These are phyloP conservation scores for Jordanella pulchra DNA, from an alignment of 2,797 vertebrate genomes.

Conservation along the genomic window DNA sequence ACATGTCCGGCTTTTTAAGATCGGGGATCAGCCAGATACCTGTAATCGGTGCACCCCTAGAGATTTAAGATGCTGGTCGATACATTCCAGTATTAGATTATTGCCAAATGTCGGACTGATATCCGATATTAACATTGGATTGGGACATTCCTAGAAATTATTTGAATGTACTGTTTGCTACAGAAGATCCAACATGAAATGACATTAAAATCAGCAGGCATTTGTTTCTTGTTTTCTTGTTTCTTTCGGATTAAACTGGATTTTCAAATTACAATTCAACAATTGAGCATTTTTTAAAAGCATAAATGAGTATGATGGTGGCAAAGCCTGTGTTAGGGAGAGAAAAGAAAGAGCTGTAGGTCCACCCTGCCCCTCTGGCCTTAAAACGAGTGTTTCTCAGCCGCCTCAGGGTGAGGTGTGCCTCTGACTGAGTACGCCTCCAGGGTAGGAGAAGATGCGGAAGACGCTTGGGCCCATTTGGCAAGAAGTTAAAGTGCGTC, in stretches of 20 bases:
- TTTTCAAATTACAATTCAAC: not conserved
- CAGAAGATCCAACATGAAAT: slow-evolving; percentile 12
- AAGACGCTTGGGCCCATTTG: slow-evolving; percentile 3
- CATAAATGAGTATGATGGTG: not conserved
- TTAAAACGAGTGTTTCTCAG: slow-evolving; percentile 11
- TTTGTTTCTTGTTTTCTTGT: not conserved
- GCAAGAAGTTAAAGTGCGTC: slow-evolving; percentile 40
- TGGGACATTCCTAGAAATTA: too few species aligned
- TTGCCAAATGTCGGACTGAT: too few species aligned
- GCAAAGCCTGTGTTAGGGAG: not conserved
- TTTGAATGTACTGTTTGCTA: not conserved
- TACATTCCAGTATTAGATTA: too few species aligned
- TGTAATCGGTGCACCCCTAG: too few species aligned
- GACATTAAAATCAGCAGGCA: slow-evolving; percentile 28
- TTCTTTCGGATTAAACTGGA: not conserved
- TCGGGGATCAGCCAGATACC: too few species aligned
- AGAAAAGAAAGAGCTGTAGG: not conserved
- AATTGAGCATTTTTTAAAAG: not conserved
- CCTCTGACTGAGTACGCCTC: slow-evolving; percentile 41
- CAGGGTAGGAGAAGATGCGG: slow-evolving; percentile 9
- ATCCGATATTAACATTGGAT: too few species aligned
- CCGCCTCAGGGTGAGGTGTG: slow-evolving; percentile 38
- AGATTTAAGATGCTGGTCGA: too few species aligned
- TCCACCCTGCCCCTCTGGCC: not conserved
- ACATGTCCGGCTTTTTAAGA: too few species aligned